A percentile compares a stretch with the other conserved stretches of the same genome.
phyloP scores from a whole-genome alignment of 2,797 vertebrate species.

The Danio choprae region DNA sequence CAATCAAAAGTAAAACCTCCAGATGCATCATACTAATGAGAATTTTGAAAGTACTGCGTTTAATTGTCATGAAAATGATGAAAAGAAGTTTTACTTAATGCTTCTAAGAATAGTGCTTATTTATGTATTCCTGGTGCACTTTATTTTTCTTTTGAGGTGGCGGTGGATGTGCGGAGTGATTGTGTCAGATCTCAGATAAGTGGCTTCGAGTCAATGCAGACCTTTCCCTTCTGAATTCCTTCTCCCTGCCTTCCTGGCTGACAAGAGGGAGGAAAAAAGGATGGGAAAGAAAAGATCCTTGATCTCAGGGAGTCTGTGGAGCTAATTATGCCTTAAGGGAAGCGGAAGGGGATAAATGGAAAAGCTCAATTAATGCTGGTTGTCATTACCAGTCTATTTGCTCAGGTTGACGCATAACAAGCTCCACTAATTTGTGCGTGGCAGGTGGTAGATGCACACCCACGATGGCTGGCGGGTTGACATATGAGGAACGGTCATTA shows the following conservation, averaged over 20 bases:
- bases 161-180: conserved; percentile 23
- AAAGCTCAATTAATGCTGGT: conserved; percentile 76
- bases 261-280: background rate
- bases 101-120: background rate
- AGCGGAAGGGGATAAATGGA: conserved; percentile 67
- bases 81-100: background rate
- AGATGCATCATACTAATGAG: background rate
- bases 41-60: background rate
- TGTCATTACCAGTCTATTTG: conserved; percentile 72
- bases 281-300: conserved; percentile 62
- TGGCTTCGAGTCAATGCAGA: conserved; percentile 31
- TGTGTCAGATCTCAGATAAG: background rate
- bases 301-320: conserved; percentile 72
- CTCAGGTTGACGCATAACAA: conserved; percentile 61
- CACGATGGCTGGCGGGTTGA: conserved; percentile 46
- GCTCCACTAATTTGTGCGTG: background rate
- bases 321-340: conserved; percentile 74
- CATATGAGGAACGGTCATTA: conserved; percentile 55
- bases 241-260: conserved; percentile 17
- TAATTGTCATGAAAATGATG: background rate
- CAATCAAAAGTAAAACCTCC: background rate
- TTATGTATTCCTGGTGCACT: background rate
- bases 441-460: conserved; percentile 29
- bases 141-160: background rate
- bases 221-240: conserved; percentile 20